Conservation (phyloP, 2,888 invertebrate species). For the Schrankia costaestrigalis region DNA sequence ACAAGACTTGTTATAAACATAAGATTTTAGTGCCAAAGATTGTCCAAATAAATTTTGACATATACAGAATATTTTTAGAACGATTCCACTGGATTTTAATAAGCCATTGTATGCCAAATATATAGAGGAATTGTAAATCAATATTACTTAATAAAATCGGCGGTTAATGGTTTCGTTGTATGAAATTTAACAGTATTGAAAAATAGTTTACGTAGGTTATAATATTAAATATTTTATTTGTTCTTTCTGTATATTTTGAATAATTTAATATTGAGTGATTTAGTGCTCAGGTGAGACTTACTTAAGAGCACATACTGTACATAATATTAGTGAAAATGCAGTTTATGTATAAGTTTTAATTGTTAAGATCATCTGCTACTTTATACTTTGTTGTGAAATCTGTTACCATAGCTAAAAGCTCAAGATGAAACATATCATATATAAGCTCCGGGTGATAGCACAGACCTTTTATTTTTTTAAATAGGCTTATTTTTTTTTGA, state of each 20-base stretch:
- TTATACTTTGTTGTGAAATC: conserved; percentile 48
- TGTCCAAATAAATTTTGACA: conserved; percentile 70
- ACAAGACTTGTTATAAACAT: conserved; percentile 58
- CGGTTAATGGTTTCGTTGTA: conserved; percentile 28
- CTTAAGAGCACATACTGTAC: conserved; percentile 53
- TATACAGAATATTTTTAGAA: conserved; percentile 59
- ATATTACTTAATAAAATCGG: conserved; percentile 26
- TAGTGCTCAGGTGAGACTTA: conserved; percentile 42
- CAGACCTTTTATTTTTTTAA: conserved; percentile 35
- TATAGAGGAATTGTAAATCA: conserved; percentile 36
- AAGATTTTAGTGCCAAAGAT: conserved; percentile 78
- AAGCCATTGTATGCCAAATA: conserved; percentile 74
- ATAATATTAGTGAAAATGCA: conserved; percentile 57
- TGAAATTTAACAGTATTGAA: conserved; percentile 49
- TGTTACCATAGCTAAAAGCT: conserved; percentile 71
- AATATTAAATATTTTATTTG: conserved; percentile 26
- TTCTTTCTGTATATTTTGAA: conserved; percentile 53
- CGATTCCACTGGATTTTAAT: conserved; percentile 65
- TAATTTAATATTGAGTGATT: conserved; percentile 25
- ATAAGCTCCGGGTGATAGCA: conserved; percentile 48
- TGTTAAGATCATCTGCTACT: conserved; percentile 29
- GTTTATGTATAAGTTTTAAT: conserved; percentile 43
- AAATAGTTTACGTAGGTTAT: conserved; percentile 28
- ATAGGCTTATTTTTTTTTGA: conserved; percentile 37
- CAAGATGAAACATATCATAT: conserved; percentile 72